Conservation (phyloP, 2,113 vertebrate genomes). For the Vicugna pacos region DNA sequence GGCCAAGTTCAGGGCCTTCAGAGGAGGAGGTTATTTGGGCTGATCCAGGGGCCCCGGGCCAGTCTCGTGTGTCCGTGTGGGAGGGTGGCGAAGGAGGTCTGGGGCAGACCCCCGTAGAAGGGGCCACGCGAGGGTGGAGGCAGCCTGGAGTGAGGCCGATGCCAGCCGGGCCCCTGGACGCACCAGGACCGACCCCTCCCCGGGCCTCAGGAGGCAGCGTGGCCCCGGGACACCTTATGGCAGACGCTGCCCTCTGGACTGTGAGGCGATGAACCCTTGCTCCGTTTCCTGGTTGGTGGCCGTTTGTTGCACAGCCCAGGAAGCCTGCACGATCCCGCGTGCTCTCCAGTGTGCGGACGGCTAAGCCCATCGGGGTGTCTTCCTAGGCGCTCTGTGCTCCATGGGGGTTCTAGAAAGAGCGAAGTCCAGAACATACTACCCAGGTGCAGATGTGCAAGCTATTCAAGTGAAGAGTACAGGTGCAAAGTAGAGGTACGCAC, state of each 20-base stretch:
- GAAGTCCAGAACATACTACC: not conserved
- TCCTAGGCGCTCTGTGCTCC: too few relatives aligned
- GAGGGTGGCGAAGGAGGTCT: accelerated
- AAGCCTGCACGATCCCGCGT: accelerated
- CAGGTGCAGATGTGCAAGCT: accelerated
- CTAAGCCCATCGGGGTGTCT: accelerated
- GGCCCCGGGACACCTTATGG: accelerated
- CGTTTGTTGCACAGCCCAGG: accelerated
- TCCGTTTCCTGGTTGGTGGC: too few relatives aligned
- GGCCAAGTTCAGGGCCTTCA: not conserved
- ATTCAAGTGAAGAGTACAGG: accelerated
- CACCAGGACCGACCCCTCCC: too few relatives aligned
- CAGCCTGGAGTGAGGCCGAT: not conserved
- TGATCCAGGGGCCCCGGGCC: accelerated
- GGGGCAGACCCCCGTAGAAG: too few relatives aligned
- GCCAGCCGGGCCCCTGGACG: too few relatives aligned
- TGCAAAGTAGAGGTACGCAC: accelerated
- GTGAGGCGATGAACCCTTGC: too few relatives aligned
- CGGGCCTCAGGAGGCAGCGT: too few relatives aligned
- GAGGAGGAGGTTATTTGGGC: not conserved
- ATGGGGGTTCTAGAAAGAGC: not conserved
- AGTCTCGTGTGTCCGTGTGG: not conserved
- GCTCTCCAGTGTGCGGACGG: accelerated
- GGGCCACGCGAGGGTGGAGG: accelerated
- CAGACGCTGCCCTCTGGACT: not conserved